Evolutionary conservation across 1,140 invertebrate genomes (phyloP), one percentile per base, ranked within the genome.

Genomic region (Delia radicum): DNA sequence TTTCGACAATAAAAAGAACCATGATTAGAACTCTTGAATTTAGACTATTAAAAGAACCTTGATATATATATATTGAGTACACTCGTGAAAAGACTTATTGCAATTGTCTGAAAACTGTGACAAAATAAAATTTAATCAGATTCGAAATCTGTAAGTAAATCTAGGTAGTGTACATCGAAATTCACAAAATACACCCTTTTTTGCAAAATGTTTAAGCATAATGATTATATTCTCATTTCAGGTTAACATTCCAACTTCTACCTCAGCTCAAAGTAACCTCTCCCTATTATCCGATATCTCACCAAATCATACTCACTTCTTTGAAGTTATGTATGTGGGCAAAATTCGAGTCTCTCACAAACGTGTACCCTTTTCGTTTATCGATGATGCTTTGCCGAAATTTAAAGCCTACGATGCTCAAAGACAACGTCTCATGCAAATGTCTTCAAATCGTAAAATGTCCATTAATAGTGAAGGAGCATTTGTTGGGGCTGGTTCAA

Each of bases 301-400:
- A 5, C 93, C 93, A 0, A 94, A 93, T 80, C 93, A 94, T 71
- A 94, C 93, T 48, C 93, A 95, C 86, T 95, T 94, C 85, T 95
- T 95, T 80, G 94, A 95, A 88, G 93, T 94, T 85, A 88, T 96
- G 61, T 96, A 96, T 83, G 91, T 95, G 74, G 95, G 95, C 2
- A 96, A 95, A 88, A 94, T 96, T 8, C 91, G 92, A 77, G 93
- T 96, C 74, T 93, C 93, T 33, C 92, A 94, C 83, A 91, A 93
- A 84, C 95, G 95, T 84, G 94, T 97, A 21, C 93, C 94, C 4
- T 93, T 94, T 79, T 91, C 92, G 0, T 94, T 97, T 78, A 96
- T 98, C 76, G 96, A 98, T 83, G 95, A 97, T 81, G 94, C 95
- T 12, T 87, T 97, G 33, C 90, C 92, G 72, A 96, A 94, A 85